Base-by-base conservation (phyloP, 2,888 invertebrate species). In the Suillia variegata region DNA sequence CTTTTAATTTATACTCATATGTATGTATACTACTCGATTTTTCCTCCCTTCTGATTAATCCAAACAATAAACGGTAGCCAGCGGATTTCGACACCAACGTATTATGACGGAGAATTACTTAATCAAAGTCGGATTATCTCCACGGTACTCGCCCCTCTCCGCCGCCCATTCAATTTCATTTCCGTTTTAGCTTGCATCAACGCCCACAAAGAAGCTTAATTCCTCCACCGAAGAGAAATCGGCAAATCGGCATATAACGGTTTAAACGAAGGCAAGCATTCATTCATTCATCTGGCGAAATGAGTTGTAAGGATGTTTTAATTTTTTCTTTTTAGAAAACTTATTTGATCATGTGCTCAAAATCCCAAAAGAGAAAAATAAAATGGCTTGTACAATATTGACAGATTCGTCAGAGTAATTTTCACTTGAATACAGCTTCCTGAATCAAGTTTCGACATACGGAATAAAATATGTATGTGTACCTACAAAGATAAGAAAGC, bases 71-170 rank as follows among this genome's bases (percentile, higher is more conserved):
- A n/a, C 38, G 4, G 15, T 4, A n/a, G 12, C 38, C 12, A 45
- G 62, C 58, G 72, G 77, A 74, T 77, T 77, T 77, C 68, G 66
- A 77, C 78, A 78, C 78, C 74, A 73, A 63, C 67, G 71, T 65
- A 65, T 65, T 65, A 64, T 66, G 61, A 62, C 54, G 62, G 59
- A 68, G 75, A 75, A 78, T 77, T 78, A 75, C 76, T 77, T 77
- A 78, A 77, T 77, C 78, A 77, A 77, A 77, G 77, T 77, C 76
- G 79, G 77, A 79, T 77, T 77, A 77, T 76, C 77, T 70, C 61
- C 64, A 67, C 67, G 68, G n/a, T n/a, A n/a, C n/a, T n/a, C n/a
- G n/a, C n/a, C n/a, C 65, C 63, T 60, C 59, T 59, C 54, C n/a
- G 62, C 54, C 59, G 51, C 45, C 52, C 51, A 48, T n/a, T n/a